Conservation (phyloP, 1,140 invertebrate genomes). For the Drosophila takahashii region DNA sequence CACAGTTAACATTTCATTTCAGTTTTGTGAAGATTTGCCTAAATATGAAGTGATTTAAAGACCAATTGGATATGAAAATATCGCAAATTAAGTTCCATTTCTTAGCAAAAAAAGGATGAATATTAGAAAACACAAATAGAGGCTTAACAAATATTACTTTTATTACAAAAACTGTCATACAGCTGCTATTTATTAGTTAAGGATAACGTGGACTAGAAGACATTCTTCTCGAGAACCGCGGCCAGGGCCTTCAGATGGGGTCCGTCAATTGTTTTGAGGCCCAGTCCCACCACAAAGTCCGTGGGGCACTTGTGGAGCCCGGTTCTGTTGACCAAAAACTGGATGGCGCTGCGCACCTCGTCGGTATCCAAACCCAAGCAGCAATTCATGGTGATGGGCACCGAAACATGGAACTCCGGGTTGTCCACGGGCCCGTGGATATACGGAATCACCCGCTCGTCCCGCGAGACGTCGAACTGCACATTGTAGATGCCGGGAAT, state of each 20-base stretch:
- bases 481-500: constrained; percentile 71
- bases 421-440: constrained; percentile 52
- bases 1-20: too few species aligned
- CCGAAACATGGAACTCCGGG: constrained; percentile 59
- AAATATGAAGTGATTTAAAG: too few species aligned
- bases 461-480: constrained; percentile 60
- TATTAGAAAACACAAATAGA: neutral
- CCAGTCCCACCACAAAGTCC: constrained; percentile 67
- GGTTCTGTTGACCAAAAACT: constrained; percentile 74
- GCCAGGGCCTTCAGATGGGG: constrained; percentile 58
- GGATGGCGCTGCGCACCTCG: constrained; percentile 72
- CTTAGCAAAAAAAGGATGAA: neutral
- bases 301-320: constrained; percentile 58
- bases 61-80: too few species aligned
- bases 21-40: too few species aligned
- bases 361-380: constrained; percentile 62
- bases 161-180: neutral
- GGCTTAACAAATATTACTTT: neutral
- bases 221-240: constrained; percentile 45
- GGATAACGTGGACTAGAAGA: constrained; percentile 34
- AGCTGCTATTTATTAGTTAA: constrained; percentile 15
- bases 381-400: constrained; percentile 66
- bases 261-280: constrained; percentile 62
- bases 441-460: constrained; percentile 30
- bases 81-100: neutral